Percentiles rank a stretch among this genome's conserved stretches.
Evolutionary conservation across 2,113 vertebrate genomes (phyloP).

Genomic region (Lichenostomus cassidix): DNA sequence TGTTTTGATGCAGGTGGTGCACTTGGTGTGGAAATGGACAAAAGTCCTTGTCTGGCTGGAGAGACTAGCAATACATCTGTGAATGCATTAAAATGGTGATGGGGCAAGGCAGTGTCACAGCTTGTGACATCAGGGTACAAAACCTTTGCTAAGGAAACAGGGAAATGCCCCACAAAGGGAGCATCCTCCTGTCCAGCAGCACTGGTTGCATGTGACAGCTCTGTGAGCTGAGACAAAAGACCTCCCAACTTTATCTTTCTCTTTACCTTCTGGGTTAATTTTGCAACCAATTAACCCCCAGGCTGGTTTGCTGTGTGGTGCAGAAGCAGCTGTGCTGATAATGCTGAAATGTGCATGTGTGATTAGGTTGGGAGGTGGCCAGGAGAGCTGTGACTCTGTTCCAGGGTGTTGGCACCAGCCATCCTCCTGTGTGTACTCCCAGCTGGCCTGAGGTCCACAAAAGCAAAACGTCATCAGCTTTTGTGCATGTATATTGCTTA

Average conservation of each 20-base stretch:
- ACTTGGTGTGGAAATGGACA: background rate
- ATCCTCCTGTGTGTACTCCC: background rate
- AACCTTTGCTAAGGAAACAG: background rate
- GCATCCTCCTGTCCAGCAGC: background rate
- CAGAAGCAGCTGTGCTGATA: conserved; percentile 28
- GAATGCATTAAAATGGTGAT: background rate
- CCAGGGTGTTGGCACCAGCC: background rate
- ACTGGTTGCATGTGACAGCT: background rate
- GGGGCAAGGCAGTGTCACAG: background rate
- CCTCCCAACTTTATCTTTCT: background rate
- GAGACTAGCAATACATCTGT: background rate
- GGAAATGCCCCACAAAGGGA: background rate
- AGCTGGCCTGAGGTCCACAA: background rate
- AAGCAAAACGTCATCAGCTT: background rate
- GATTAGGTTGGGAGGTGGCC: background rate
- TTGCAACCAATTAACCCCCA: background rate
- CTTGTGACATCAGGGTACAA: background rate
- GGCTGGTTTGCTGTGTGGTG: background rate
- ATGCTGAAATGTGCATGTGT: background rate
- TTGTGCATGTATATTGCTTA: background rate
- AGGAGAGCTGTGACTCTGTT: background rate
- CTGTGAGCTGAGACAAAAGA: background rate
- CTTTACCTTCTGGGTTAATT: background rate
- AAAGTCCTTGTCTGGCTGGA: background rate
- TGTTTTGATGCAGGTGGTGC: background rate